Percentiles rank a stretch among this genome's conserved stretches.
These are phyloP conservation scores for Dreissena rostriformis DNA, from an alignment of 1,140 invertebrate genomes.

Conservation along the genomic window DNA sequence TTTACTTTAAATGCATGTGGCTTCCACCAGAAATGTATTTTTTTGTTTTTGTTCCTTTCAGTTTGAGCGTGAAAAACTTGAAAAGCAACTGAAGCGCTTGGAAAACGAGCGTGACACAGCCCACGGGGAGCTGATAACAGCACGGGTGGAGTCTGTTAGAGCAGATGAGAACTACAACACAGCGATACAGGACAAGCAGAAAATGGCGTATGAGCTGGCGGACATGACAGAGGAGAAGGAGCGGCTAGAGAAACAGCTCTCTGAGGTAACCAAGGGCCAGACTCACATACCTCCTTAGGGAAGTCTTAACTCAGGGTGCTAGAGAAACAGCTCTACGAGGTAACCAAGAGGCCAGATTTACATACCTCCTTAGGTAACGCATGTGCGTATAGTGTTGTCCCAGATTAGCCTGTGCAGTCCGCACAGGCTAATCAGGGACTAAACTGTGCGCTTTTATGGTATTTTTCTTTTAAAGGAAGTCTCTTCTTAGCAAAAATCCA, in stretches of 20 bases:
- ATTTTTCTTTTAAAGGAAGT: too few species aligned
- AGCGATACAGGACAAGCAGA: conserved; percentile 41
- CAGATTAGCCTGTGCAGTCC: too few species aligned
- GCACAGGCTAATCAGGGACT: too few species aligned
- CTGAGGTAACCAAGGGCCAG: conserved; percentile 58
- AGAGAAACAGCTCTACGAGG: conserved; percentile 61
- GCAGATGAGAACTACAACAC: conserved; percentile 62
- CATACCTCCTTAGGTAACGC: too few species aligned
- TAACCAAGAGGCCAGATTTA: too few species aligned
- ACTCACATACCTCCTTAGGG: too few species aligned
- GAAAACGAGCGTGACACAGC: conserved; percentile 69
- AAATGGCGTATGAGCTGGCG: conserved; percentile 75
- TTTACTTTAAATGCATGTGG: too few species aligned
- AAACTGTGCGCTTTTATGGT: too few species aligned
- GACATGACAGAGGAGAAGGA: conserved; percentile 70
- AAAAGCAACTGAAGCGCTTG: conserved; percentile 69
- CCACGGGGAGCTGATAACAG: conserved; percentile 71
- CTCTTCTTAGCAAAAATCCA: too few species aligned
- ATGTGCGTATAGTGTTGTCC: too few species aligned
- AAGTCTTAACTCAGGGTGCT: not conserved
- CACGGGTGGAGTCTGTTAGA: conserved; percentile 69
- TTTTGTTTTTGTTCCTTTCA: conserved; percentile 54
- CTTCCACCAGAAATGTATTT: not conserved
- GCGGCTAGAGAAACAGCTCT: conserved; percentile 59
- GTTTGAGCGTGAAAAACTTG: conserved; percentile 77